phyloP scores from a whole-genome alignment of 2,888 invertebrate genomes.

The Platypus cylindrus region DNA sequence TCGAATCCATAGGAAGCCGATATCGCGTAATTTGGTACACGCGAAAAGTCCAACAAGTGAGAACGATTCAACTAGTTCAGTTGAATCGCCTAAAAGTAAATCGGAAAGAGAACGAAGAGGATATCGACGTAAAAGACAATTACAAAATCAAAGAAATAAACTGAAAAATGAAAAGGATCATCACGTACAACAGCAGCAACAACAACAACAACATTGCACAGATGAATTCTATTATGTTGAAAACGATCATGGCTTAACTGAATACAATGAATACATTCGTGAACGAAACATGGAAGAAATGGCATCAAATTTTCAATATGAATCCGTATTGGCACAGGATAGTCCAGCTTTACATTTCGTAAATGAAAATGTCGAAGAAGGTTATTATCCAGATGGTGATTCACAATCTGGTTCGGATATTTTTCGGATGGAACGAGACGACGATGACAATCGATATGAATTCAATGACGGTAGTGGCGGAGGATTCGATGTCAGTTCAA shows the following conservation, averaged over 20 bases:
- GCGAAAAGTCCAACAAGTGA: slow-evolving; percentile 61
- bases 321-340: slow-evolving; percentile 23
- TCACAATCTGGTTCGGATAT: slow-evolving; percentile 40
- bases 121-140: slow-evolving; percentile 53
- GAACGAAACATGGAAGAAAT: slow-evolving; percentile 31
- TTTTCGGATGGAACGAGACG: slow-evolving; percentile 35
- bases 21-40: slow-evolving; percentile 46
- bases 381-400: slow-evolving; percentile 50
- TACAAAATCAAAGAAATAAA: slow-evolving; percentile 42
- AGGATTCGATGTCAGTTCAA: slow-evolving; percentile 59
- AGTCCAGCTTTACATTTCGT: slow-evolving; percentile 22
- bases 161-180: slow-evolving; percentile 39
- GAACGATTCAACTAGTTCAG: slow-evolving; percentile 62
- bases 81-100: slow-evolving; percentile 49
- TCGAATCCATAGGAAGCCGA: slow-evolving; percentile 35
- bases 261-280: slow-evolving; percentile 30
- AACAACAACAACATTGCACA: too few species aligned
- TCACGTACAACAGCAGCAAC: too few species aligned
- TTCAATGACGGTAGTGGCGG: too few species aligned
- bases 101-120: slow-evolving; percentile 45
- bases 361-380: slow-evolving; percentile 41
- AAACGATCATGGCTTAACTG: slow-evolving; percentile 25
- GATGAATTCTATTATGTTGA: slow-evolving; percentile 33
- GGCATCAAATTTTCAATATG: slow-evolving; percentile 29
- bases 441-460: slow-evolving; percentile 48